Conservation (phyloP, 2,888 invertebrate species). For the Xanthorhoe designata region DNA sequence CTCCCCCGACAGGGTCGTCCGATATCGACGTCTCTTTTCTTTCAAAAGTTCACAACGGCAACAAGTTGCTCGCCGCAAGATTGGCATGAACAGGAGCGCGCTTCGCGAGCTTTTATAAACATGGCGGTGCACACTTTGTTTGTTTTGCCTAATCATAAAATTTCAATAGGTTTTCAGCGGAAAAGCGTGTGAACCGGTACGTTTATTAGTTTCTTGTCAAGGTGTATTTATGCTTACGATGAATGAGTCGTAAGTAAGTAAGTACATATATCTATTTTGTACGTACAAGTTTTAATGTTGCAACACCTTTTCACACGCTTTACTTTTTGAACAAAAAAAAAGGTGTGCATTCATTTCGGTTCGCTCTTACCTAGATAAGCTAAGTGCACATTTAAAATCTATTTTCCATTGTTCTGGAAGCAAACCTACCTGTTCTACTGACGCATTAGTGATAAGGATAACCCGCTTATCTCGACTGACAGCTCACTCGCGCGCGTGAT, state of each 20-base stretch:
- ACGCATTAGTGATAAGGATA: slow-evolving; percentile 61
- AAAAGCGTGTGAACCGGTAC: slow-evolving; percentile 60
- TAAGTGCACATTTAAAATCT: slow-evolving; percentile 41
- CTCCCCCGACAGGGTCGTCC: slow-evolving; percentile 76
- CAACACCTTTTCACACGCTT: neutral
- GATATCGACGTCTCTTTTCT: slow-evolving; percentile 67
- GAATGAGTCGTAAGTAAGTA: neutral
- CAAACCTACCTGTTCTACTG: slow-evolving; percentile 62
- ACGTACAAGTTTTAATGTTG: neutral
- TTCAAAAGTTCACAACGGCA: slow-evolving; percentile 82
- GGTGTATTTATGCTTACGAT: neutral
- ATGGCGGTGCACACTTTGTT: slow-evolving; percentile 82
- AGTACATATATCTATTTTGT: neutral
- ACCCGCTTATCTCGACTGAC: slow-evolving; percentile 63
- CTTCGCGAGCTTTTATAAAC: slow-evolving; percentile 84
- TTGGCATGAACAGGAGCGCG: slow-evolving; percentile 85
- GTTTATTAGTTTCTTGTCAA: slow-evolving; percentile 29
- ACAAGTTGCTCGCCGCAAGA: slow-evolving; percentile 83
- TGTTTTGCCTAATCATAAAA: slow-evolving; percentile 82
- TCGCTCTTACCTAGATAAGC: slow-evolving; percentile 40
- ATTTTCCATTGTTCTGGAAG: slow-evolving; percentile 54
- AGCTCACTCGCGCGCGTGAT: slow-evolving; percentile 60
- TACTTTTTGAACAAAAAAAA: neutral
- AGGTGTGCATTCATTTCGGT: slow-evolving; percentile 3
- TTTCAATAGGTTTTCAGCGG: slow-evolving; percentile 69